phyloP scores from a whole-genome alignment of 2,113 vertebrate species.

The Falco punctatus region DNA sequence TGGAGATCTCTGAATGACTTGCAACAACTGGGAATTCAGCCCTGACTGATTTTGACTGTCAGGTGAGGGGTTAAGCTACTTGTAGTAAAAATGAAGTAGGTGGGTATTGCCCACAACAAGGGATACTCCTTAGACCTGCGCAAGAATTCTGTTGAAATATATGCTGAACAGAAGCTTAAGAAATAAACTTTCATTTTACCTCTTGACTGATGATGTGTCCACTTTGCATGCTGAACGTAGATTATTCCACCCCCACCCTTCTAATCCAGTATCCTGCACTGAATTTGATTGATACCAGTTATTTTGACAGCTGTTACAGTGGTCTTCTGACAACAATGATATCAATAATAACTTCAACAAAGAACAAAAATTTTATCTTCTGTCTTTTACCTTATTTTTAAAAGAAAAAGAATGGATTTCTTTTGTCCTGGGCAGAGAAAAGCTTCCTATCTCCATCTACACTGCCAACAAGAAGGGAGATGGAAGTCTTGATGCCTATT shows the following conservation, averaged over 20 bases:
- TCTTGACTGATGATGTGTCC: not conserved
- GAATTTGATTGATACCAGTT: not conserved
- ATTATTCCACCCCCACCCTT: not conserved
- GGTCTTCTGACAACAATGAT: not conserved
- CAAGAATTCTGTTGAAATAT: not conserved
- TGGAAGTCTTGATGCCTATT: slow-evolving; percentile 22
- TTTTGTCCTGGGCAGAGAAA: not conserved
- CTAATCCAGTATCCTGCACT: not conserved
- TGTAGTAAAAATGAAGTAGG: not conserved
- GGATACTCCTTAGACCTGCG: not conserved
- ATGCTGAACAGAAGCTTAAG: not conserved
- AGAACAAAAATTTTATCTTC: not conserved
- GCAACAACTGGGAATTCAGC: not conserved
- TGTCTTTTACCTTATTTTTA: not conserved
- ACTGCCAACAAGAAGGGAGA: not conserved
- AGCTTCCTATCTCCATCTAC: not conserved
- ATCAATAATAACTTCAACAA: not conserved
- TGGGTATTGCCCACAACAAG: not conserved
- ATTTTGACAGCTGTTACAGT: not conserved
- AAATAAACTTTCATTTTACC: not conserved
- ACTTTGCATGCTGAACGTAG: not conserved
- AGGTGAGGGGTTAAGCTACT: not conserved
- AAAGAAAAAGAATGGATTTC: not conserved
- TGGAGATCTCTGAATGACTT: not conserved
- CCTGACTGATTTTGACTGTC: not conserved